Base-by-base conservation (phyloP, 2,797 vertebrate genomes). In the Amniataba percoides region DNA sequence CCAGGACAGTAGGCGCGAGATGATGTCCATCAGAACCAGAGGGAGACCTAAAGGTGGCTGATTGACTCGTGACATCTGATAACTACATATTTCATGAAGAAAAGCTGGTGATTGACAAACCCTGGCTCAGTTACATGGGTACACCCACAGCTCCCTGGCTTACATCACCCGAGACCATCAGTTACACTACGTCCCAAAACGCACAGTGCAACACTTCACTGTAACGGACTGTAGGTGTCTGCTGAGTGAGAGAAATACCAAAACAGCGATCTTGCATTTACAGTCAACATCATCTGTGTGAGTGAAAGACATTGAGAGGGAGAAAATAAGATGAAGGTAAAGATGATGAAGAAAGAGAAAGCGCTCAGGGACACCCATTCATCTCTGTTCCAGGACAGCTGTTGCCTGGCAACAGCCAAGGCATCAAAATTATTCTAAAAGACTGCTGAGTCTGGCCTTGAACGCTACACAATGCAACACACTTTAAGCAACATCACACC, bases 331-430 rank as follows among this genome's bases (percentile, higher is more conserved):
- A 76, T 75, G 23, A 74, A 64, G 56, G 63, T 75, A 43, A 74
- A 71, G 36, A 61, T 64, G 48, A 53, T 63, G 59, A 73, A 75
- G 73, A 62, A 73, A 52, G 59, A 49, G 40, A 76, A 74, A 63
- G 74, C 79, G 87, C 82, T 51, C 76, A 89, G 91, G 86, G 93
- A 92, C 79, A 79, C 52, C 57, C 65, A 87, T 92, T 88, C 84
- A 86, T 90, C 83, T 84, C 65, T 88, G 57, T 81, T 89, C 51
- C 78, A 86, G 86, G 91, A 94, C 87, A 88, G 90, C 83, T 79
- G 94, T 95, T 95, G 94, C 94, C 83, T 91, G 92, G 95, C 94
- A 95, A 95, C 95, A 94, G 85, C 61, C 46, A 78, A 77, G 65
- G 65, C 71, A 90, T 93, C 84, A 87, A 69, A 84, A 83, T 82